phyloP scores from a whole-genome alignment of 2,797 vertebrate genomes.

The Manis javanica region DNA sequence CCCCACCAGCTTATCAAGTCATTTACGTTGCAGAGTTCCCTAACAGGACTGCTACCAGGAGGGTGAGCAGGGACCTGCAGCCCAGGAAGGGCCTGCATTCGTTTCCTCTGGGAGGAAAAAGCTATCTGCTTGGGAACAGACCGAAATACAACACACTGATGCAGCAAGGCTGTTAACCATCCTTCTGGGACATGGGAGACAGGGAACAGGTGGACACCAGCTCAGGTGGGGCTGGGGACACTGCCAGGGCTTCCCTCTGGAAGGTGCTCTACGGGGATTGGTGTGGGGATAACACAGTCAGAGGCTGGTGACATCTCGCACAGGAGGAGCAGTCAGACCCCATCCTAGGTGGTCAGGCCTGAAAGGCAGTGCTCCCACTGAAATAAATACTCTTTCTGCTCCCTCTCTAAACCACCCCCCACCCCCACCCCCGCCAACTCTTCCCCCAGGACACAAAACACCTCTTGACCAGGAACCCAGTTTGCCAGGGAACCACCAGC shows the following conservation, averaged over 20 bases:
- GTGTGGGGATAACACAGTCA: background rate
- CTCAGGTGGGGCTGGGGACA: background rate
- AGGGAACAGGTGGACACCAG: background rate
- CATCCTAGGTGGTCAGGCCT: background rate
- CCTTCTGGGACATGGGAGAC: background rate
- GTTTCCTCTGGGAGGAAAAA: conserved; percentile 71
- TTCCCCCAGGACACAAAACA: too few species aligned
- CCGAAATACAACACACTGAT: conserved; percentile 48
- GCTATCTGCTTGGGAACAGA: conserved; percentile 66
- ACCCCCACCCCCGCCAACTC: too few species aligned
- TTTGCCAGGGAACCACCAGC: background rate
- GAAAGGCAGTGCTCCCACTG: background rate
- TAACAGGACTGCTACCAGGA: background rate
- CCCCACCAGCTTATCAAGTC: conserved; percentile 66
- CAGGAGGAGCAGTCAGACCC: background rate
- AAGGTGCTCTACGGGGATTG: background rate
- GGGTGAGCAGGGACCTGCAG: background rate
- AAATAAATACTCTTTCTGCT: background rate
- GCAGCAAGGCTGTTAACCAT: conserved; percentile 70
- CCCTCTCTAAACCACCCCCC: too few species aligned
- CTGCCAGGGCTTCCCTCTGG: background rate
- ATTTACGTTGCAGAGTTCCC: conserved; percentile 65
- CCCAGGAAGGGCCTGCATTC: conserved; percentile 11
- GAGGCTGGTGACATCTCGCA: background rate
- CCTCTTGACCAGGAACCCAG: background rate